Evolutionary conservation across 2,888 invertebrate genomes (phyloP).

Genomic region (Apodemia duryi): DNA sequence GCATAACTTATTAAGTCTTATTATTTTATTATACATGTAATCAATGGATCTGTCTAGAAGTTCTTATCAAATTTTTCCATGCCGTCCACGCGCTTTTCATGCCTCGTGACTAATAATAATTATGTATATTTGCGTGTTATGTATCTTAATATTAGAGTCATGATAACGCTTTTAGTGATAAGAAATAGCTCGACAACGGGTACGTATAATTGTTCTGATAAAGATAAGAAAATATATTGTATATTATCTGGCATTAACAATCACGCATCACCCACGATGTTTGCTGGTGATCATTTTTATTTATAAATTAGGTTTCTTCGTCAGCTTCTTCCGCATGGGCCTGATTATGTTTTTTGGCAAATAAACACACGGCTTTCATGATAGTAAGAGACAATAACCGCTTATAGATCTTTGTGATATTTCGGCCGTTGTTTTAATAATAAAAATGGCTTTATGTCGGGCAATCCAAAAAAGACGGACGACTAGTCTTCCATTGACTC

Average conservation of each 20-base stretch:
- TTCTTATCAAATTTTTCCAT: conserved; percentile 7
- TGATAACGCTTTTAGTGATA: neutral
- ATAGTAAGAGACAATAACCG: too few species aligned
- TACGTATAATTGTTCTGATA: neutral
- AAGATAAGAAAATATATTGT: neutral
- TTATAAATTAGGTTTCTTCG: neutral
- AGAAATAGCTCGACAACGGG: neutral
- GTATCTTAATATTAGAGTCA: neutral
- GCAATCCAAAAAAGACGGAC: too few species aligned
- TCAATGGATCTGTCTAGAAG: neutral
- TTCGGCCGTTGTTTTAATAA: too few species aligned
- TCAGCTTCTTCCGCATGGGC: neutral
- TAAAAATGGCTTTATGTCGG: too few species aligned
- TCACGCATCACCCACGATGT: conserved; percentile 5
- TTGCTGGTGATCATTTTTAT: conserved; percentile 1
- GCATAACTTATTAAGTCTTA: too few species aligned
- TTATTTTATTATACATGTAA: neutral
- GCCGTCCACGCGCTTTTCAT: conserved; percentile 5
- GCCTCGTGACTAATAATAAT: neutral
- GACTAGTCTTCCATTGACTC: too few species aligned
- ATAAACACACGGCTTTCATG: too few species aligned
- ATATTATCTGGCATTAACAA: neutral
- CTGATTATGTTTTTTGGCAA: neutral
- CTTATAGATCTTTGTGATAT: too few species aligned
- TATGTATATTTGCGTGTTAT: neutral